Percentiles rank a stretch among this genome's conserved stretches.
These are phyloP conservation scores for Synergus umbraculus DNA, from an alignment of 2,888 invertebrate species.

Conservation along the genomic window DNA sequence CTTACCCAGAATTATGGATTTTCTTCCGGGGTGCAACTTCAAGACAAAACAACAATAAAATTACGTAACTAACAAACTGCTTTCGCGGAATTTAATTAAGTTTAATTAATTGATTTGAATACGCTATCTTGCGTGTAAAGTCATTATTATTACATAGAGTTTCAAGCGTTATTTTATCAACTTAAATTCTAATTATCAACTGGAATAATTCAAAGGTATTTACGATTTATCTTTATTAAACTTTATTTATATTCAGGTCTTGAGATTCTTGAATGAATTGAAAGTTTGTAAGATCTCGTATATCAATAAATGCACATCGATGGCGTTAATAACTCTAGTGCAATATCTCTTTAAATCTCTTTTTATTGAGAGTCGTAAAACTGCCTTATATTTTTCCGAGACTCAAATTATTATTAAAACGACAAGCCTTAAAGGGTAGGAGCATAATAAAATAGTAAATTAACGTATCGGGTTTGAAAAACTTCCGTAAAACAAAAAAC, in stretches of 20 bases:
- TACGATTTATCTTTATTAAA: neutral
- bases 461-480: conserved; percentile 2
- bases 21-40: conserved; percentile 42
- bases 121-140: neutral
- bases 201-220: neutral
- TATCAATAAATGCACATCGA: neutral
- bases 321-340: neutral
- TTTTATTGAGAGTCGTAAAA: neutral
- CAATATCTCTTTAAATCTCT: conserved; percentile 5
- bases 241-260: neutral
- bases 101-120: neutral
- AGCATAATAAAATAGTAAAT: neutral
- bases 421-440: conserved; percentile 2
- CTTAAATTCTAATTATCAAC: too few species aligned
- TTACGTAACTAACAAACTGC: neutral
- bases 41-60: conserved; percentile 44
- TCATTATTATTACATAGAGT: too few species aligned
- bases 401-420: neutral
- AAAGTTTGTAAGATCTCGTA: neutral
- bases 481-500: neutral
- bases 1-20: neutral
- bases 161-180: too few species aligned
- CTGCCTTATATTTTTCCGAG: neutral
- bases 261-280: too few species aligned
- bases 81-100: neutral